Conservation (phyloP, 2,797 vertebrate species). For the Coranthus polyacanthus region DNA sequence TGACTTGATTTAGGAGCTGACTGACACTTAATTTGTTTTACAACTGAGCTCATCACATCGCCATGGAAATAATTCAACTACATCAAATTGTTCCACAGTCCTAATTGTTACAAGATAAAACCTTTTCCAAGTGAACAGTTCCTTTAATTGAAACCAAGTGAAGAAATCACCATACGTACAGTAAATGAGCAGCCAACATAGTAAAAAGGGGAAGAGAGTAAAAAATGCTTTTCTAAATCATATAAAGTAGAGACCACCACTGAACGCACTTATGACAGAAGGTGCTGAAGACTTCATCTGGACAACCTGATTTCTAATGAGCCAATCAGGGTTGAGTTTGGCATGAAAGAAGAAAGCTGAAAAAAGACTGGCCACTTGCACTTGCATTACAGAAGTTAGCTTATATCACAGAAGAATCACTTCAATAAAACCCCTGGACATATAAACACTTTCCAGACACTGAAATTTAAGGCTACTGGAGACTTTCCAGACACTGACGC, state of each 20-base stretch:
- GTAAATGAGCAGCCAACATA: no score
- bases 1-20: constrained; percentile 34
- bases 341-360: background rate
- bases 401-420: constrained; percentile 17
- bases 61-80: constrained; percentile 24
- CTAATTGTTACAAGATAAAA: constrained; percentile 9
- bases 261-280: background rate
- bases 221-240: no score
- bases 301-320: background rate
- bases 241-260: no score
- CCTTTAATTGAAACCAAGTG: background rate
- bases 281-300: background rate
- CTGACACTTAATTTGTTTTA: constrained; percentile 39
- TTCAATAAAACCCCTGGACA: constrained; percentile 37
- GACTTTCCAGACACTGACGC: constrained; percentile 71
- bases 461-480: constrained; percentile 68
- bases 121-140: no score
- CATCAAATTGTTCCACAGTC: background rate
- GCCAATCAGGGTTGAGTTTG: background rate
- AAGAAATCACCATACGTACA: background rate
- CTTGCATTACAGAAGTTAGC: constrained; percentile 29
- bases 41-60: constrained; percentile 40
- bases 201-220: no score
- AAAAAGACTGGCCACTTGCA: constrained; percentile 11
- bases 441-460: constrained; percentile 67